phyloP scores from a whole-genome alignment of 2,888 invertebrate species.

The Diplolepis rosae region DNA sequence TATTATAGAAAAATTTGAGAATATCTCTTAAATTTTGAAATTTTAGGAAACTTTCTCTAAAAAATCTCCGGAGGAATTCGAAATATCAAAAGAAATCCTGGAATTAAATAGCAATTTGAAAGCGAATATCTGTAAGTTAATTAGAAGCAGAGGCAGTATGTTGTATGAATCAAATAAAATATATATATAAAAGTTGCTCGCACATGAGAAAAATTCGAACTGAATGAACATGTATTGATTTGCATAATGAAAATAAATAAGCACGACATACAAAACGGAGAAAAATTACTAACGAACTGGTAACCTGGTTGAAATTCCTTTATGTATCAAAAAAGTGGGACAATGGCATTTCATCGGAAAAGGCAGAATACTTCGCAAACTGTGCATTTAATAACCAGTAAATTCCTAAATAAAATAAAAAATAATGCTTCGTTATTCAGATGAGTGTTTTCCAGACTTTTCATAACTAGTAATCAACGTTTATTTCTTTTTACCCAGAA shows the following conservation, averaged over 20 bases:
- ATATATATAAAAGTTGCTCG: background rate
- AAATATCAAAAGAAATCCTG: background rate
- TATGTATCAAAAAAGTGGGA: conserved; percentile 43
- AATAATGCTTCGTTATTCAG: background rate
- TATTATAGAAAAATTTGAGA: too few relatives aligned
- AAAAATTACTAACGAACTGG: background rate
- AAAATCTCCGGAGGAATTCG: too few relatives aligned
- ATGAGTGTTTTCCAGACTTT: background rate
- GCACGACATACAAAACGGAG: background rate
- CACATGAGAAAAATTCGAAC: background rate
- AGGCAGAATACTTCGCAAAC: background rate
- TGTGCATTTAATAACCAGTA: background rate
- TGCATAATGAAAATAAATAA: background rate
- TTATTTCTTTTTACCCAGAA: background rate
- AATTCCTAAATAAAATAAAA: background rate
- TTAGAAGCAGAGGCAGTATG: background rate
- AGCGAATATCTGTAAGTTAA: background rate
- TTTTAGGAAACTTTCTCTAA: too few relatives aligned
- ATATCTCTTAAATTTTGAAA: too few relatives aligned
- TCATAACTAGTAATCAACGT: background rate
- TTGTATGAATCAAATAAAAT: background rate
- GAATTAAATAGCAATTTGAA: background rate
- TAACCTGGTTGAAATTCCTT: conserved; percentile 41
- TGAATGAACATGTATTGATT: background rate
- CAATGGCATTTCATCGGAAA: conserved; percentile 39